Evolutionary conservation across 2,113 vertebrate species (phyloP), one percentile per base, ranked within the genome.

Genomic region (Engraulis encrasicolus): DNA sequence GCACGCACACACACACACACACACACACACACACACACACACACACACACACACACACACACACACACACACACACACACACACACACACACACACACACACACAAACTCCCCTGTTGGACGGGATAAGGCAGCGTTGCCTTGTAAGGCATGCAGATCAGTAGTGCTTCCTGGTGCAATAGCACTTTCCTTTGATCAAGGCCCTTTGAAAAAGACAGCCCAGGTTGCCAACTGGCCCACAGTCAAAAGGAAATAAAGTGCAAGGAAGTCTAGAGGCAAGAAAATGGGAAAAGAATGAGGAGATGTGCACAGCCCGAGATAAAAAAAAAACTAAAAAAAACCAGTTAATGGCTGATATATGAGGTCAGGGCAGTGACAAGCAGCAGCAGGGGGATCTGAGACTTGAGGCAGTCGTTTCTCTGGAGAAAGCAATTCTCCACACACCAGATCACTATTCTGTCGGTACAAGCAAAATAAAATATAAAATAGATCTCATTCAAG

Each of bases 141-240:
- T 74, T 74, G 27, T 74, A 74, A 74, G 66, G 66, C 66, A 74
- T 74, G 27, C 66, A 74, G 66, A 74, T 74, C 31, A 74, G 9
- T 74, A 34, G 66, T 14, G 15, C 66, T 34, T 36, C 66, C 17
- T 74, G 34, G n/a, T 71, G 61, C 27, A 31, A 6, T 71, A 14
- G 27, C 11, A 23, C 27, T 71, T 15, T 34, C 61, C 27, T 31
- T 71, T 31, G 23, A 74, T 74, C 23, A 36, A 52, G 31, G 27
- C 3, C 4, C 40, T 5, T 45, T 45, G 4, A 12, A 74, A 34
- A 36, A 74, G 34, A 74, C 31, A 9, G n/a, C n/a, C n/a, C n/a
- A 4, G 27, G 58, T 27, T 66, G n/a, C 54, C 19, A 58, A n/a
- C 52, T 7, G 54, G 6, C 19, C 54, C 5, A 58, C 54, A 23